Evolutionary conservation across 2,113 vertebrate species (phyloP), one percentile per base, ranked within the genome.

Genomic region (Colinus virginianus): DNA sequence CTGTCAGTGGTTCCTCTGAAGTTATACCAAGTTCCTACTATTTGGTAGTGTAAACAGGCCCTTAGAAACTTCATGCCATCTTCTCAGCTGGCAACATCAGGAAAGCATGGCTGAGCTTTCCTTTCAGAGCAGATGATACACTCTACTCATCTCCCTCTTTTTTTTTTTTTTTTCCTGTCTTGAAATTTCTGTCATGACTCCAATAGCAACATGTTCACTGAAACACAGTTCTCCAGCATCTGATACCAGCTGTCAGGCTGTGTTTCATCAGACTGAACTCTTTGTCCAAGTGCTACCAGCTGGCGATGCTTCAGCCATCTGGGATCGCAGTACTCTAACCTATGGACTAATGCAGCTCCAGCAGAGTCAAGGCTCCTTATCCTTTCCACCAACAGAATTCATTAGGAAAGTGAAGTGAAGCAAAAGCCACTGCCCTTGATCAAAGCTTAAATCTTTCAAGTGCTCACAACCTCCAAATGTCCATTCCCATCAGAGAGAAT

Each of bases 211-310:
- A 86, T 36, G 2, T 87, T 83, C 58, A 58, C 32, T 84, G 69
- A 90, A 91, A 96, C 91, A 15, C 26, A 92, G 25, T 88, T 91
- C 91, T 94, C 89, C 87, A 86, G 72, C 81, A 84, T 84, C 87
- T 84, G 92, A 82, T 90, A 91, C 94, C 97, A 96, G 96, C 93
- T 96, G 92, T 91, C 96, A 79, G 76, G 86, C 94, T 96, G 66
- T 15, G 83, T 88, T 89, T 90, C 91, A 76, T 96, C 92, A 83
- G 84, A 83, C 40, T 88, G 83, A 95, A 88, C 91, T 95, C 90
- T 95, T 85, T 84, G 21, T 80, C 94, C 94, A 93, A 90, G 87
- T 91, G 86, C 91, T 94, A 95, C 94, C 95, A 96, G 97, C 94
- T 94, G 96, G 96, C 70, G 1, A 61, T 22, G 28, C 91, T 83